Conservation (phyloP, 2,888 invertebrate species). For the Lycaena phlaeas region DNA sequence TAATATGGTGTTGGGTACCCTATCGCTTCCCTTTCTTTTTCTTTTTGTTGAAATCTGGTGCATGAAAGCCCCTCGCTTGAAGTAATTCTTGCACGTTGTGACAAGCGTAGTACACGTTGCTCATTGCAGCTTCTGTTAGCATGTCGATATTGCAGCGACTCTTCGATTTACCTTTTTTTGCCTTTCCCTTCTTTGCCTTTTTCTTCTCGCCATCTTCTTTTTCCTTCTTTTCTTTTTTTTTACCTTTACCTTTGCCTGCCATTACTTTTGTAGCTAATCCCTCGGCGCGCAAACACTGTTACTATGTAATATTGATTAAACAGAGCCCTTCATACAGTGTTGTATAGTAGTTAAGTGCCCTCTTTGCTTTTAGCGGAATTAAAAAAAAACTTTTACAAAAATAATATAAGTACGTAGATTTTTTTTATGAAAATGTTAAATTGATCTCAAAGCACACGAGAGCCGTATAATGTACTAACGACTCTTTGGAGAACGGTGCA, state of each 20-base stretch:
- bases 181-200: slow-evolving; percentile 60
- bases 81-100: slow-evolving; percentile 93
- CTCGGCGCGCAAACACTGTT: slow-evolving; percentile 13
- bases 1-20: slow-evolving; percentile 5
- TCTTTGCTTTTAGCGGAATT: no score
- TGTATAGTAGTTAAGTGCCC: neutral
- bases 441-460: neutral
- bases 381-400: no score
- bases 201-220: slow-evolving; percentile 52
- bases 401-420: no score
- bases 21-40: slow-evolving; percentile 84
- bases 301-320: slow-evolving; percentile 11
- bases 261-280: slow-evolving; percentile 22
- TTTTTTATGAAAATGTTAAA: neutral
- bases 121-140: slow-evolving; percentile 92
- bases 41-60: slow-evolving; percentile 90
- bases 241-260: slow-evolving; percentile 52
- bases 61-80: slow-evolving; percentile 89
- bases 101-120: slow-evolving; percentile 94
- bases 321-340: neutral
- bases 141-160: slow-evolving; percentile 86
- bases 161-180: slow-evolving; percentile 71
- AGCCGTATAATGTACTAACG: neutral
- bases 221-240: slow-evolving; percentile 71
- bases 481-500: neutral